Evolutionary conservation across 1,140 invertebrate genomes (phyloP).

Genomic region (Hyles vespertilio): DNA sequence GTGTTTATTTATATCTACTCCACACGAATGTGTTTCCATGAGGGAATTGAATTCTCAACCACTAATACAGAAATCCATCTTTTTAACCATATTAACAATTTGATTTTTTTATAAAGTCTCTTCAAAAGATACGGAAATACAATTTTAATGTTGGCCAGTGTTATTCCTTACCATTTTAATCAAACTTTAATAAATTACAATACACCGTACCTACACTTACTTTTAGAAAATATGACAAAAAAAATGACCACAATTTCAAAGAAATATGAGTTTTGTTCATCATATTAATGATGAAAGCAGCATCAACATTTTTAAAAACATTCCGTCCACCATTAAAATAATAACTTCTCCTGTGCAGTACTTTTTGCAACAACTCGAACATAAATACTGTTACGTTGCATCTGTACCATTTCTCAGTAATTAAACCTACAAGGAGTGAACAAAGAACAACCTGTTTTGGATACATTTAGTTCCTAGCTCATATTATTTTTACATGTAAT

Average conservation of each 20-base stretch:
- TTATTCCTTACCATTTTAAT: too few relatives aligned
- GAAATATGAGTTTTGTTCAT: conserved; percentile 54
- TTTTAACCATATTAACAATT: not conserved
- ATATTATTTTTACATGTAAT: too few relatives aligned
- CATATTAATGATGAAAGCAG: conserved; percentile 56
- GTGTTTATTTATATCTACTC: too few relatives aligned
- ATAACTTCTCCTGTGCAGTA: conserved; percentile 49
- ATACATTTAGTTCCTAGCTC: too few relatives aligned
- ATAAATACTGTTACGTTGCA: conserved; percentile 27
- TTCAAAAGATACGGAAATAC: not conserved
- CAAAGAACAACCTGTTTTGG: not conserved
- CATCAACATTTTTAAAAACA: conserved; percentile 52
- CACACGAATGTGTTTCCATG: too few relatives aligned
- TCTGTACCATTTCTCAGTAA: conserved; percentile 13
- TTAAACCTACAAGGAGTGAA: not conserved
- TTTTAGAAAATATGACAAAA: not conserved
- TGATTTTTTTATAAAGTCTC: not conserved
- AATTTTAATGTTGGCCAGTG: not conserved
- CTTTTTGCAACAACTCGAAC: conserved; percentile 45
- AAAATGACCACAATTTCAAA: conserved; percentile 31
- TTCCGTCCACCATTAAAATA: conserved; percentile 63
- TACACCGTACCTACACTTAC: not conserved
- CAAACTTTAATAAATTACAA: not conserved
- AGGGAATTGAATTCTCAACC: too few relatives aligned
- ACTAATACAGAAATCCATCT: too few relatives aligned